Base-by-base conservation (phyloP, 1,140 invertebrate genomes). In the Cecropterus lyciades region DNA sequence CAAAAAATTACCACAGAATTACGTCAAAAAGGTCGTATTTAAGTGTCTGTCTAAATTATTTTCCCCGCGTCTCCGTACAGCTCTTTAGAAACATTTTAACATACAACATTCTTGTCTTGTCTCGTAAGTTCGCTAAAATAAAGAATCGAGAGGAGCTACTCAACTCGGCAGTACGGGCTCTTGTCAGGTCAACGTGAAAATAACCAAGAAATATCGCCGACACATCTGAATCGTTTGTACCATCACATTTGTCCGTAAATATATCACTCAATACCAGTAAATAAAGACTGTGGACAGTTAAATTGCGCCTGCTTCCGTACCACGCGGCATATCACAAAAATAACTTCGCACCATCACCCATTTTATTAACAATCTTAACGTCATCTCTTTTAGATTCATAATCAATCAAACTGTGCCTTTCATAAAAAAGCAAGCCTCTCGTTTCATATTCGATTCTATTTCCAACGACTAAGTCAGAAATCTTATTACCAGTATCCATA, bases 231-330 rank as follows among this genome's bases (percentile, higher is more conserved):
- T 67, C 59, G 66, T 77, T 79, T 72, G 65, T 77, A 77, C 70
- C 75, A 78, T 84, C 79, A 80, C 78, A 81, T 84, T 84, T 82
- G 78, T 83, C 73, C 75, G 77, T 77, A 73, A 76, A 82, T 86
- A 82, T 80, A 86, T 84, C 82, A 84, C 76, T 81, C 72, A 77
- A 73, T 75, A 75, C 73, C 73, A 71, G 70, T 81, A 81, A 82
- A 84, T 85, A 82, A 85, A 79, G 76, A 77, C 52, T 70, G 72
- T 70, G 65, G 83, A 87, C 85, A 85, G 77, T 71, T 85, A 87
- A 87, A 87, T 87, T 87, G 72, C 82, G 75, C 67, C 66, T 62
- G 79, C 82, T 87, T 84, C 84, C 82, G 84, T 76, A 73, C 76
- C 70, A 72, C 72, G 73, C 74, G 49, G 69, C 72, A 68, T 78